Evolutionary conservation across 2,888 invertebrate species (phyloP), one percentile per base, ranked within the genome.

Genomic region (Rhamphomyia laevipes): DNA sequence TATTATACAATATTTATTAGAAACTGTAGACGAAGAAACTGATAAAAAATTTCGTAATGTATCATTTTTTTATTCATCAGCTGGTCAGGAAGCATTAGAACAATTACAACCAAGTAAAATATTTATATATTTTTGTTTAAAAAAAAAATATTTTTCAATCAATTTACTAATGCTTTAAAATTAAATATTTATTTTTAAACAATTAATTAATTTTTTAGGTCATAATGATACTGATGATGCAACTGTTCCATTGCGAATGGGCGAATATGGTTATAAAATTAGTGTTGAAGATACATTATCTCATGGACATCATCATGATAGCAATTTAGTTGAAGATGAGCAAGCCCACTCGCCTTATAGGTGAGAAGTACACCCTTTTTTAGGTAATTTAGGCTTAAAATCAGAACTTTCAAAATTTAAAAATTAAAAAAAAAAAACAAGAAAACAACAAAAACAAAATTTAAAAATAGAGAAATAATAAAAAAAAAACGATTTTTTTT

Each of bases 1-100:
- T 55, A 80, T 91, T 17, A 85, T 89, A 58, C 80, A 82, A 5
- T 77, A 80, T 63, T 73, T 95, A 51, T 74, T 85, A 57, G 76
- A 79, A 58, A 76, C 86, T 54, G 77, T 77, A 56, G 66, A 67
- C 59, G 74, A 77, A 59, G 76, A 86, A 54, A 77, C 77, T 56
- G 66, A 66, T 59, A 67, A 78, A 50, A 61, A 70, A 62, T 79
- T 87, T 74, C 66, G 76, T 48, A 67, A 73, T 51, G 73, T 72
- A 53, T 74, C 72, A 73, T 87, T 77, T 71, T 82, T 77, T 70
- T 78, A 80, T 70, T 73, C 81, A 56, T 70, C 76, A 46, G 76
- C 74, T 55, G 80, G 78, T 0, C 74, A 76, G 64, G 79, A 79
- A 63, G 63, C 74, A 61, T 73, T 74, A 60, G 64, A 70, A 54